Evolutionary conservation across 1,140 invertebrate species (phyloP).

Genomic region (Drosophila mojavensis): DNA sequence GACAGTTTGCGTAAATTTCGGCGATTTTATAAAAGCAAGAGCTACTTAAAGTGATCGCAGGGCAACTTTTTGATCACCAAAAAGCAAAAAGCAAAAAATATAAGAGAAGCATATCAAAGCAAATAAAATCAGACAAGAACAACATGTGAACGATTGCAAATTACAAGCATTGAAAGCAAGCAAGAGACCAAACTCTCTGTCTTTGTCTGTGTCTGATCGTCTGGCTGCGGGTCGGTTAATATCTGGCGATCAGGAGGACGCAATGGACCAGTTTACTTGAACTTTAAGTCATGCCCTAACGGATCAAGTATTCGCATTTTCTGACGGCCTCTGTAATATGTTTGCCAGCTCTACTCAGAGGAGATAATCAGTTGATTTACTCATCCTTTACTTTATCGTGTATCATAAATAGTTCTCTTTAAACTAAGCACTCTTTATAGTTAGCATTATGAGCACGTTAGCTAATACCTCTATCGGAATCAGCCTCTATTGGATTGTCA

Average conservation of each 20-base stretch:
- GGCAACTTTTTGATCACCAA: constrained; percentile 69
- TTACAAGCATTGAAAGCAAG: constrained; percentile 56
- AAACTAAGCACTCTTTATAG: too few relatives aligned
- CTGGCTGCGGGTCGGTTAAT: constrained; percentile 24
- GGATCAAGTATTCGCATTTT: neutral
- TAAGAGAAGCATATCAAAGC: constrained; percentile 60
- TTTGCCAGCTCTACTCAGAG: too few relatives aligned
- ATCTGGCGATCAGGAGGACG: constrained; percentile 63
- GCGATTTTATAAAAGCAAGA: constrained; percentile 60
- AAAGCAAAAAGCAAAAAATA: constrained; percentile 12
- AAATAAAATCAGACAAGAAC: constrained; percentile 80
- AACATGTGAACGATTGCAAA: constrained; percentile 80
- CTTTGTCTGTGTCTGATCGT: constrained; percentile 6
- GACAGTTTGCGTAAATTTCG: constrained; percentile 66
- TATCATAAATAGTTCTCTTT: too few relatives aligned
- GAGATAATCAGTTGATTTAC: too few relatives aligned
- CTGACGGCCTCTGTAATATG: neutral
- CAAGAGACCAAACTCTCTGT: constrained; percentile 9
- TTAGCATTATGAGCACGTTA: too few relatives aligned
- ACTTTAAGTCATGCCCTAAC: constrained; percentile 15
- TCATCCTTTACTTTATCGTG: too few relatives aligned
- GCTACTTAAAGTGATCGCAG: constrained; percentile 52
- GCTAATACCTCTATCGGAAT: too few relatives aligned
- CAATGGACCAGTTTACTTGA: constrained; percentile 20
- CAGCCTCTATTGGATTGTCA: too few relatives aligned